These are phyloP conservation scores for Cinclus cinclus DNA, from an alignment of 2,113 vertebrate genomes.

Conservation along the genomic window DNA sequence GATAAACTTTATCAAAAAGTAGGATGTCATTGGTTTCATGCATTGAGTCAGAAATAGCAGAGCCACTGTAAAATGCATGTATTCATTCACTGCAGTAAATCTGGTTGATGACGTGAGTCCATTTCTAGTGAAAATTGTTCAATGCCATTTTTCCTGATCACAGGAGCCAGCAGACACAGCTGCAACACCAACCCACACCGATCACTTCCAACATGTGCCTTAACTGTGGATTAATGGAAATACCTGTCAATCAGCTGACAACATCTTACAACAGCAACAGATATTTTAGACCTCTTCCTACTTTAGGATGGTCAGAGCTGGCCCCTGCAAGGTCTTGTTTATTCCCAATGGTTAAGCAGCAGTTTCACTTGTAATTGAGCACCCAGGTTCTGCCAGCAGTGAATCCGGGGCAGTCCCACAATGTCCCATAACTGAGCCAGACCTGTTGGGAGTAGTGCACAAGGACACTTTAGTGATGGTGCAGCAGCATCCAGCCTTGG, in stretches of 20 bases:
- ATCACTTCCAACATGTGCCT: neutral
- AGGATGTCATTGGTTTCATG: neutral
- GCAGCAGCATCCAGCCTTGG: neutral
- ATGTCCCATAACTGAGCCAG: fast-evolving
- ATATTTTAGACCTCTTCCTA: neutral
- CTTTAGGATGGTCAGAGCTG: neutral
- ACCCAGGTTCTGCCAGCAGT: fast-evolving
- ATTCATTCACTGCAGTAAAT: neutral
- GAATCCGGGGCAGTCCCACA: neutral
- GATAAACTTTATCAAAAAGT: neutral
- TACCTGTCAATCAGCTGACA: neutral
- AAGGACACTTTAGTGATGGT: fast-evolving
- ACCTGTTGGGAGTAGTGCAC: fast-evolving
- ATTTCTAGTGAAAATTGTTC: neutral
- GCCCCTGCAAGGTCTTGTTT: neutral
- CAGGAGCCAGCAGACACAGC: neutral
- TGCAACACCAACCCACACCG: neutral
- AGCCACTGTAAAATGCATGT: neutral
- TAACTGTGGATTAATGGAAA: neutral
- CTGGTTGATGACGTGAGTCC: neutral
- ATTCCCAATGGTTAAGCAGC: neutral
- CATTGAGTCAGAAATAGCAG: neutral
- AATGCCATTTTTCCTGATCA: neutral
- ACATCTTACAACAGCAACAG: neutral
- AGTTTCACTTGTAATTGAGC: neutral